These are phyloP conservation scores for Equus quagga DNA, from an alignment of 2,113 vertebrate species.

Conservation along the genomic window DNA sequence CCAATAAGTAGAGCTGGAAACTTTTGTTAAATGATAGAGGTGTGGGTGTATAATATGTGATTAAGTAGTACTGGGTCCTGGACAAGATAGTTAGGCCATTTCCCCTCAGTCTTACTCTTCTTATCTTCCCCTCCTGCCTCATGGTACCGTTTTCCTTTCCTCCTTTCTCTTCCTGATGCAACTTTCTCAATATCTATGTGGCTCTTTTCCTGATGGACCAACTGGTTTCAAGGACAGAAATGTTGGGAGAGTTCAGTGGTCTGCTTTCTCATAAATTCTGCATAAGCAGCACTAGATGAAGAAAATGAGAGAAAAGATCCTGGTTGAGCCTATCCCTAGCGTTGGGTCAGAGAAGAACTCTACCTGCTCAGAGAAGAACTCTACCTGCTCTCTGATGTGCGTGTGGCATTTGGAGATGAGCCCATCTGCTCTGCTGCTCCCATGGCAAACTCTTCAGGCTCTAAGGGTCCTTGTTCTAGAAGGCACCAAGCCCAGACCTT, in stretches of 20 bases:
- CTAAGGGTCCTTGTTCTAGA: neutral
- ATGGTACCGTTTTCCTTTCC: neutral
- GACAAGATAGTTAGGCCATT: neutral
- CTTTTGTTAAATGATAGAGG: neutral
- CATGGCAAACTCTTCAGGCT: neutral
- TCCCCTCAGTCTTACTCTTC: neutral
- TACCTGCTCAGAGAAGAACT: too few species aligned
- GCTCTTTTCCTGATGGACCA: neutral
- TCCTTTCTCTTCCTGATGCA: neutral
- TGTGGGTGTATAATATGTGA: neutral
- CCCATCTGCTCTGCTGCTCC: neutral
- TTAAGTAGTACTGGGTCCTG: neutral
- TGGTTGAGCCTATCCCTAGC: fast-evolving
- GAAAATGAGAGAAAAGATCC: neutral
- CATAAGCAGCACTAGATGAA: neutral
- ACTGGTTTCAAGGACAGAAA: neutral
- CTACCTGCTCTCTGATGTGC: neutral
- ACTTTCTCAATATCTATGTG: neutral
- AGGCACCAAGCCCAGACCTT: neutral
- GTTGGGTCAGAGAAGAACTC: fast-evolving
- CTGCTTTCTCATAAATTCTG: neutral
- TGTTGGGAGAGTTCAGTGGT: neutral
- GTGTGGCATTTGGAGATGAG: too few species aligned
- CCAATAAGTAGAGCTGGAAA: neutral
- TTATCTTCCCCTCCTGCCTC: neutral